Evolutionary conservation across 2,888 invertebrate species (phyloP).

Genomic region (Andrena fulva): DNA sequence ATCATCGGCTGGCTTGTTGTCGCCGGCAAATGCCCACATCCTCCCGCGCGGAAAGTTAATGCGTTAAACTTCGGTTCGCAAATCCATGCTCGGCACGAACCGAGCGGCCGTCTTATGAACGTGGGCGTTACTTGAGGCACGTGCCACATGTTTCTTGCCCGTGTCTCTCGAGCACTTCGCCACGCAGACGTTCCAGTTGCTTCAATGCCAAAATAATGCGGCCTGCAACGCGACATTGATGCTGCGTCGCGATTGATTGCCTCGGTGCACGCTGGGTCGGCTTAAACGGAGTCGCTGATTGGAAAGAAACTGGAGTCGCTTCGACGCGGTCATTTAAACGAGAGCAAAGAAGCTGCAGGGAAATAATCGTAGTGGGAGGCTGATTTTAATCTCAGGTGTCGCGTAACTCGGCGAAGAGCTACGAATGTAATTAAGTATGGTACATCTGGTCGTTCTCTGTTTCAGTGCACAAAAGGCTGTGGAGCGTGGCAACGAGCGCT

Average conservation of each 20-base stretch:
- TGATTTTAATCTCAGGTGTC: not conserved
- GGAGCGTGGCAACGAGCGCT: conserved; percentile 91
- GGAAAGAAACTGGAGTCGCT: not conserved
- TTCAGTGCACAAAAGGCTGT: conserved; percentile 93
- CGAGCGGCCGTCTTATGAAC: conserved; percentile 72
- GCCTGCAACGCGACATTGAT: conserved; percentile 10
- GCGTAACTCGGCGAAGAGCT: not conserved
- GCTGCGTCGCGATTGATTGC: conserved; percentile 15
- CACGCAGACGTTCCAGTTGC: conserved; percentile 46
- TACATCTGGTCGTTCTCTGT: conserved; percentile 75
- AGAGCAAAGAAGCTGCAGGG: too few relatives aligned
- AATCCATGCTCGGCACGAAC: conserved; percentile 79
- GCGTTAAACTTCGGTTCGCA: conserved; percentile 81
- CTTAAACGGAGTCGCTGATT: not conserved
- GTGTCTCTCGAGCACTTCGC: conserved; percentile 56
- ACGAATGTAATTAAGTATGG: not conserved
- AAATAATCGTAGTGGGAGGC: too few relatives aligned
- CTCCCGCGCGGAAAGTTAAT: conserved; percentile 77
- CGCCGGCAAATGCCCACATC: conserved; percentile 75
- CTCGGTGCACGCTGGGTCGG: conserved; percentile 8
- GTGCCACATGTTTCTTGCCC: conserved; percentile 69
- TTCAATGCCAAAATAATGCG: conserved; percentile 56
- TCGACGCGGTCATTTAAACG: too few relatives aligned
- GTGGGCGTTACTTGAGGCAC: conserved; percentile 79
- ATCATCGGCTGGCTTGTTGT: conserved; percentile 61